A percentile compares a stretch with the other conserved stretches of the same genome.
These are phyloP conservation scores for Macrosoma leucophasiata DNA, from an alignment of 2,888 invertebrate genomes.

Conservation along the genomic window DNA sequence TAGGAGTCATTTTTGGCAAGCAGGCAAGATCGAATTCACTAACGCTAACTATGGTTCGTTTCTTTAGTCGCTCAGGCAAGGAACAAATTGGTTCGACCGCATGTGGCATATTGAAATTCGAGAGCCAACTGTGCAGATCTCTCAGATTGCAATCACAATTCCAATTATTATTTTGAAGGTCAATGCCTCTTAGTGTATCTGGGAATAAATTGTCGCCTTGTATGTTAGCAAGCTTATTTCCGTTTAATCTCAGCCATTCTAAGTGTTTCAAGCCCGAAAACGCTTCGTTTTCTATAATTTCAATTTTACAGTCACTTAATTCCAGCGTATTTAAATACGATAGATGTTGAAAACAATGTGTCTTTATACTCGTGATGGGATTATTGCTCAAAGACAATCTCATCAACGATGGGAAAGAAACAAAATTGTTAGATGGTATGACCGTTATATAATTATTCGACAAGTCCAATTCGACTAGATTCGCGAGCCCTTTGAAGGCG, in stretches of 20 bases:
- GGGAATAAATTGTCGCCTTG: constrained; percentile 83
- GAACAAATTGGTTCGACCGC: constrained; percentile 86
- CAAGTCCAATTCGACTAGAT: constrained; percentile 91
- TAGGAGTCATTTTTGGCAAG: constrained; percentile 84
- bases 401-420: constrained; percentile 88
- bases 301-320: constrained; percentile 86
- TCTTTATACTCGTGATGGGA: constrained; percentile 83
- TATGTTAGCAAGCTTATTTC: constrained; percentile 85
- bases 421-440: constrained; percentile 86
- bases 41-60: constrained; percentile 80
- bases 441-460: constrained; percentile 86
- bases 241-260: constrained; percentile 89
- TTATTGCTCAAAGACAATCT: constrained; percentile 87
- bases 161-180: constrained; percentile 92
- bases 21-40: constrained; percentile 85
- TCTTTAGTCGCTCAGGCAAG: constrained; percentile 80
- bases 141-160: constrained; percentile 89
- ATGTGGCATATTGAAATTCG: constrained; percentile 84
- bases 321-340: constrained; percentile 87
- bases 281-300: constrained; percentile 84
- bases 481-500: constrained; percentile 89
- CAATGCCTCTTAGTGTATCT: constrained; percentile 85
- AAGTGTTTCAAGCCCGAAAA: constrained; percentile 87
- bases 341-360: constrained; percentile 83
- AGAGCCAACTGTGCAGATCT: constrained; percentile 86